Evolutionary conservation across 2,113 vertebrate genomes (phyloP).

Genomic region (Petroica traversi): DNA sequence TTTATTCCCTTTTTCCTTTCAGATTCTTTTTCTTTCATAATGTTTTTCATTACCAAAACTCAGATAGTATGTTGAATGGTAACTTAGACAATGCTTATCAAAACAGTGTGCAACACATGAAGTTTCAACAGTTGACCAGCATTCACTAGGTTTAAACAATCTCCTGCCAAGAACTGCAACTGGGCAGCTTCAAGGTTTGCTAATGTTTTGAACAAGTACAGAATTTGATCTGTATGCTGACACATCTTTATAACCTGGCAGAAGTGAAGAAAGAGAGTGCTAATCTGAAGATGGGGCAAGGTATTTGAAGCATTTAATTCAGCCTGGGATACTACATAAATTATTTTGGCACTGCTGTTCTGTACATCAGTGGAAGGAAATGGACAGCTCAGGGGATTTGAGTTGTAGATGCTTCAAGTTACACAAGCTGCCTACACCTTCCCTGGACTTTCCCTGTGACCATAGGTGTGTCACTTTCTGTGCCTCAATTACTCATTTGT

Average conservation of each 20-base stretch:
- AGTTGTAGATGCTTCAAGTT: neutral
- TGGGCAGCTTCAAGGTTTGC: neutral
- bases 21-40: neutral
- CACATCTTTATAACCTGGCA: neutral
- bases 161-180: neutral
- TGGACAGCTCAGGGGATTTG: accelerated
- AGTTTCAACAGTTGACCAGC: neutral
- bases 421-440: neutral
- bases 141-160: neutral
- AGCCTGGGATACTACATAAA: neutral
- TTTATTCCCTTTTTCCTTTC: neutral
- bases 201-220: neutral
- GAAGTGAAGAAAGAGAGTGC: neutral
- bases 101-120: neutral
- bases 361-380: neutral
- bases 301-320: neutral
- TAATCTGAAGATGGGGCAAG: neutral
- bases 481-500: neutral
- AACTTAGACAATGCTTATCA: neutral
- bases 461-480: neutral
- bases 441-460: neutral
- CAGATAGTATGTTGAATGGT: neutral
- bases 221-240: neutral
- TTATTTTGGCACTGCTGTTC: neutral
- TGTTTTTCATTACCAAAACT: neutral